phyloP scores from a whole-genome alignment of 2,888 invertebrate species.

The Cantharis flavilabris region DNA sequence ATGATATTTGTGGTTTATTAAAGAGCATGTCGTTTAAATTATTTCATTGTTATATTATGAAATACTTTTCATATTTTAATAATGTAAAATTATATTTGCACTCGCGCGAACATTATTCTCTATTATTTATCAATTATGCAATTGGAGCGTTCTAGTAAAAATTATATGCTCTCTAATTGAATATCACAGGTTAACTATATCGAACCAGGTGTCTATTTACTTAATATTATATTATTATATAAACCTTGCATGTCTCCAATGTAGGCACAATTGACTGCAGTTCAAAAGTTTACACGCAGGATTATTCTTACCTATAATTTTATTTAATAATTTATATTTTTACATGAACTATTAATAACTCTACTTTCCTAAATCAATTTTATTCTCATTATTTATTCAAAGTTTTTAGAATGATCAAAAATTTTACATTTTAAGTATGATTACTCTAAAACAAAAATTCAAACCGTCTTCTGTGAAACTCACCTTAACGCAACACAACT shows the following conservation, averaged over 20 bases:
- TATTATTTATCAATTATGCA: neutral
- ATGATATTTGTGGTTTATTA: conserved; percentile 27
- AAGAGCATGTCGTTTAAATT: conserved; percentile 10
- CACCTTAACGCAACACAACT: too few relatives aligned
- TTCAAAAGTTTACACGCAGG: neutral
- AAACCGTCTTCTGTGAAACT: too few relatives aligned
- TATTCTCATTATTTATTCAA: too few relatives aligned
- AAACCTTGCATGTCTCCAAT: neutral
- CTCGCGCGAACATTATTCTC: neutral
- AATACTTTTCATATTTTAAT: neutral
- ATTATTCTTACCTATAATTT: neutral
- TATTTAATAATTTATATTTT: neutral
- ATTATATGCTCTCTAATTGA: neutral
- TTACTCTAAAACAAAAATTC: too few relatives aligned
- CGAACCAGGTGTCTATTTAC: neutral
- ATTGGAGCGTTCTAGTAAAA: neutral
- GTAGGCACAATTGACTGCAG: neutral
- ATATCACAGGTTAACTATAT: neutral
- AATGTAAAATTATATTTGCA: neutral
- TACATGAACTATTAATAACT: neutral
- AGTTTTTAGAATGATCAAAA: neutral
- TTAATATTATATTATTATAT: neutral
- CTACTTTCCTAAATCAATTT: neutral
- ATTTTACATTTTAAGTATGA: too few relatives aligned
- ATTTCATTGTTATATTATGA: neutral